Percentiles rank a stretch among this genome's conserved stretches.
phyloP scores from a whole-genome alignment of 2,113 vertebrate species.

The Lophura nycthemera region DNA sequence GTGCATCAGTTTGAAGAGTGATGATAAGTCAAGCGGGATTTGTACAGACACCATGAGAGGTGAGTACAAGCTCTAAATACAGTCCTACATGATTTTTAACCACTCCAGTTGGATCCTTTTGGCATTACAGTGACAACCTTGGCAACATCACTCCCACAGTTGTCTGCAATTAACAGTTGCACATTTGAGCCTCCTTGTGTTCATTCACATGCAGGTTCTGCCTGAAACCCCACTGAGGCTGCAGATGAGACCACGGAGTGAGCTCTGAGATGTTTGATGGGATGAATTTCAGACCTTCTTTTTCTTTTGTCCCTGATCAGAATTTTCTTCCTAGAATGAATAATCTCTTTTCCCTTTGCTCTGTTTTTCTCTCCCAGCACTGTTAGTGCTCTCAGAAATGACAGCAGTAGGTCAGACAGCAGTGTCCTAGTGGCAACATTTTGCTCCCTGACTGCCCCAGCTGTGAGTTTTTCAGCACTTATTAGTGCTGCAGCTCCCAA shows the following conservation, averaged over 20 bases:
- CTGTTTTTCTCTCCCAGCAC: neutral
- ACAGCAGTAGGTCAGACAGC: neutral
- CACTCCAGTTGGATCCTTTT: slow-evolving; percentile 9
- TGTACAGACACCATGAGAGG: neutral
- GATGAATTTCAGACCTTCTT: neutral
- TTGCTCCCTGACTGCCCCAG: fast-evolving
- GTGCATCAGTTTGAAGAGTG: neutral
- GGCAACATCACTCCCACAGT: slow-evolving; percentile 46
- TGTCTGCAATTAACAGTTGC: slow-evolving; percentile 46
- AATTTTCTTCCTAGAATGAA: neutral
- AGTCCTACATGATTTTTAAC: slow-evolving; percentile 40
- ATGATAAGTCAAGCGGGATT: slow-evolving; percentile 38
- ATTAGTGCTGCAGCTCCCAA: neutral
- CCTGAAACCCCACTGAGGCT: neutral
- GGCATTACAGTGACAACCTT: slow-evolving; percentile 41
- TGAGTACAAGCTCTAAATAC: slow-evolving; percentile 60
- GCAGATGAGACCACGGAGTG: neutral
- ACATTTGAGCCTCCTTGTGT: neutral
- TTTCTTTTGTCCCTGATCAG: neutral
- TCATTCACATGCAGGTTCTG: neutral
- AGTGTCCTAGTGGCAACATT: neutral
- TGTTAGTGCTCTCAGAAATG: neutral
- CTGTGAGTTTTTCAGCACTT: neutral
- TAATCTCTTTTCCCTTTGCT: neutral
- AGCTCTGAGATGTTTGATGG: neutral